These are phyloP conservation scores for Apamea sordens DNA, from an alignment of 2,888 invertebrate species.

Conservation along the genomic window DNA sequence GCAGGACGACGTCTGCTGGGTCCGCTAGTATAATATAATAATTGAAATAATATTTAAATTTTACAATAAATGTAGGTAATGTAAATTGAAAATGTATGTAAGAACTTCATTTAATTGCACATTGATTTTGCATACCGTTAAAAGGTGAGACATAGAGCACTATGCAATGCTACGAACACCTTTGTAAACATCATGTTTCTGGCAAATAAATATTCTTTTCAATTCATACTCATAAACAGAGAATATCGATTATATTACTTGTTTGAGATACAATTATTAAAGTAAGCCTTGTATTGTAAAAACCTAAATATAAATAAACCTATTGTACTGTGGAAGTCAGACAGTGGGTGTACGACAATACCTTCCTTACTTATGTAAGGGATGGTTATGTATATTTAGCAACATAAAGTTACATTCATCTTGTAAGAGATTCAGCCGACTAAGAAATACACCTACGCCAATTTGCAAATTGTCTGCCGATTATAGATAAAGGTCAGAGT, in stretches of 20 bases:
- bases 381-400: background rate
- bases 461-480: background rate
- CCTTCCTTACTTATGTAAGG: background rate
- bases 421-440: background rate
- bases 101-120: no score
- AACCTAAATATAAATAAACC: background rate
- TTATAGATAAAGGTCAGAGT: background rate
- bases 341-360: background rate
- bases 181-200: no score
- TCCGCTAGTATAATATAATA: no score
- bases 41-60: no score
- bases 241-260: background rate
- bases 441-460: background rate
- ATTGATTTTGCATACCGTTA: no score
- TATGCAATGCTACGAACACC: no score
- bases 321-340: background rate
- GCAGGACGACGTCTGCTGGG: no score
- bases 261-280: background rate
- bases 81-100: no score
- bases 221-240: background rate
- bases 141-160: no score
- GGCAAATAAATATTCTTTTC: no score
- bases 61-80: no score
- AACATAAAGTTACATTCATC: background rate
- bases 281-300: background rate